Conservation (phyloP, 2,113 vertebrate genomes). For the Amazona vittata region DNA sequence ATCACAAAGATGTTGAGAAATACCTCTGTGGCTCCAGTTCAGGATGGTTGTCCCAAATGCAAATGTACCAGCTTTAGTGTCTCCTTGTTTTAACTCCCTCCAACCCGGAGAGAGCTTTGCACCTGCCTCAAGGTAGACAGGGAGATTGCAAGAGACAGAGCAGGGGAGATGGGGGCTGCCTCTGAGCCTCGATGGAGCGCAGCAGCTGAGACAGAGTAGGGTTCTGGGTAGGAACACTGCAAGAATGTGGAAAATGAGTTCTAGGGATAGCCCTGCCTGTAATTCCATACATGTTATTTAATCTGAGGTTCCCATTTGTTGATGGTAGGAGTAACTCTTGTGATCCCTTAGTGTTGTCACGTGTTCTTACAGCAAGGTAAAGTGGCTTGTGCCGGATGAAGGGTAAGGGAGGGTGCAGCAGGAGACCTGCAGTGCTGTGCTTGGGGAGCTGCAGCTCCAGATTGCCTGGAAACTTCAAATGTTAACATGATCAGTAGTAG, state of each 20-base stretch:
- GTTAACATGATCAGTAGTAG: neutral
- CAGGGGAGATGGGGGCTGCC: neutral
- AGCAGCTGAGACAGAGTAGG: neutral
- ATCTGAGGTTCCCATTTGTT: neutral
- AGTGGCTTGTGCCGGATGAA: neutral
- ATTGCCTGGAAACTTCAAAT: neutral
- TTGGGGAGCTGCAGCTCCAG: neutral
- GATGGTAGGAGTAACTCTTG: neutral
- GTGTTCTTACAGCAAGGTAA: neutral
- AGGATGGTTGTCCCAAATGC: neutral
- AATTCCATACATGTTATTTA: neutral
- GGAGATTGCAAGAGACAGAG: neutral
- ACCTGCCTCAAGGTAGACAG: neutral
- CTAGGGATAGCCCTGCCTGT: neutral
- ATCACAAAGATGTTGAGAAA: conserved; percentile 20
- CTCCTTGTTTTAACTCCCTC: neutral
- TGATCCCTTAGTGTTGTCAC: neutral
- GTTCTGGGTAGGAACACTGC: neutral
- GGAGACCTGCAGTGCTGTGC: neutral
- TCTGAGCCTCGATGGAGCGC: fast-evolving
- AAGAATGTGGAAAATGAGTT: neutral
- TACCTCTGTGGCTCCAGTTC: neutral
- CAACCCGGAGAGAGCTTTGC: neutral
- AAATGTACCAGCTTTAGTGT: neutral
- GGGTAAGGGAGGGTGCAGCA: neutral